These are phyloP conservation scores for Gymnodraco acuticeps DNA, from an alignment of 2,797 vertebrate species.

Conservation along the genomic window DNA sequence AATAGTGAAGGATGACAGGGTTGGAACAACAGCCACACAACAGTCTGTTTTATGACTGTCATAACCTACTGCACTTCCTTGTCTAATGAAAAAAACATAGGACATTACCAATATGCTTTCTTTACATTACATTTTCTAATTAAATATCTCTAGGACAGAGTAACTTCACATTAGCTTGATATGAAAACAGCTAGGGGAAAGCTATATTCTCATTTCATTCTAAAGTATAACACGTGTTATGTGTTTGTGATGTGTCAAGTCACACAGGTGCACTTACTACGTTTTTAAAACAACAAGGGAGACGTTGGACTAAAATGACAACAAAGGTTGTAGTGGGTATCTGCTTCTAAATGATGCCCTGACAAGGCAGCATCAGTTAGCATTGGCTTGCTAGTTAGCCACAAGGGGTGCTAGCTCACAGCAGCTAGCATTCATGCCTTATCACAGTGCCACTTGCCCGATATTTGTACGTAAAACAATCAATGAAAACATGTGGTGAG, in stretches of 20 bases:
- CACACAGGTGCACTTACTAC: neutral
- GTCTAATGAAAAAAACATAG: slow-evolving; percentile 12
- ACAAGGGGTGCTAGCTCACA: slow-evolving; percentile 56
- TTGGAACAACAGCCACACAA: slow-evolving; percentile 3
- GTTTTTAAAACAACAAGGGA: neutral
- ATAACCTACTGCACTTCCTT: slow-evolving; percentile 52
- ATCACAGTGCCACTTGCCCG: slow-evolving; percentile 36
- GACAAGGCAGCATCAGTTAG: slow-evolving; percentile 62
- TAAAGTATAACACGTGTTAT: neutral
- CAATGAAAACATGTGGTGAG: neutral
- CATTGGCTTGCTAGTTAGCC: slow-evolving; percentile 69
- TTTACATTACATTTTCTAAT: slow-evolving; percentile 3
- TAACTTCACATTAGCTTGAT: slow-evolving; percentile 15
- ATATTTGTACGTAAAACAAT: neutral
- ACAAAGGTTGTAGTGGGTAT: slow-evolving; percentile 22
- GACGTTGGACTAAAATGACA: slow-evolving; percentile 16
- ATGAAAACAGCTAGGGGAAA: slow-evolving; percentile 5
- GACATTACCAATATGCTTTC: neutral
- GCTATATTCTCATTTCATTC: neutral
- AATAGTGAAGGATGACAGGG: slow-evolving; percentile 9
- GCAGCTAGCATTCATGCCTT: slow-evolving; percentile 63
- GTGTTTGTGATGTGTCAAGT: neutral
- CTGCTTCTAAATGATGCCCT: slow-evolving; percentile 40
- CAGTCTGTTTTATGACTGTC: slow-evolving; percentile 26
- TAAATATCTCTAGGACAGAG: neutral